phyloP scores from a whole-genome alignment of 2,113 vertebrate species.

The Chunga burmeisteri region DNA sequence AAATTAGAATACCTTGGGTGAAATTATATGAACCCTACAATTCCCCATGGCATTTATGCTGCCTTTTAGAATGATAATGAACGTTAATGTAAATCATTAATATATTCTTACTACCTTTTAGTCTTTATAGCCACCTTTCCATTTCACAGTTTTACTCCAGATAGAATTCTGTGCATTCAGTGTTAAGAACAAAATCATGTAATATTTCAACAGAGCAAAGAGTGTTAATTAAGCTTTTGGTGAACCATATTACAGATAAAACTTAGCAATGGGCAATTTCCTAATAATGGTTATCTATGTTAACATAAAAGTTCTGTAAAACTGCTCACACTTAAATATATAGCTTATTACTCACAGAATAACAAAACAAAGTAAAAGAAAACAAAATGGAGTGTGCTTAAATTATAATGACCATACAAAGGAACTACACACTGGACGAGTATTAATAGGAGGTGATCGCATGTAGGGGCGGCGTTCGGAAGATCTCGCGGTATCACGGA shows the following conservation, averaged over 20 bases:
- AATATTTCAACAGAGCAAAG: constrained; percentile 35
- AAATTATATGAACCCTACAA: constrained; percentile 60
- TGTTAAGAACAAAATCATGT: neutral
- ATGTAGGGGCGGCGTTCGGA: too few species aligned
- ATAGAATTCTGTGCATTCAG: constrained; percentile 28
- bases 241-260: constrained; percentile 47
- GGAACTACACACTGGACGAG: neutral
- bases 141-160: constrained; percentile 41
- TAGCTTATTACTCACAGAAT: neutral
- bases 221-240: constrained; percentile 62
- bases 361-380: neutral
- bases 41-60: constrained; percentile 54
- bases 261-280: constrained; percentile 22
- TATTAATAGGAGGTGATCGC: neutral
- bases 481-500: too few species aligned
- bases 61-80: constrained; percentile 63
- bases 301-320: neutral
- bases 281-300: neutral
- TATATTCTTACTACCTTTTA: constrained; percentile 42
- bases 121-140: constrained; percentile 26
- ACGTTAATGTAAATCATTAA: constrained; percentile 68
- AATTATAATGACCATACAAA: neutral
- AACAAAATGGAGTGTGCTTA: neutral
- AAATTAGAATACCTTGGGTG: constrained; percentile 71
- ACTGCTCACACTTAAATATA: neutral